phyloP scores from a whole-genome alignment of 2,888 invertebrate species.

The Timema podura region DNA sequence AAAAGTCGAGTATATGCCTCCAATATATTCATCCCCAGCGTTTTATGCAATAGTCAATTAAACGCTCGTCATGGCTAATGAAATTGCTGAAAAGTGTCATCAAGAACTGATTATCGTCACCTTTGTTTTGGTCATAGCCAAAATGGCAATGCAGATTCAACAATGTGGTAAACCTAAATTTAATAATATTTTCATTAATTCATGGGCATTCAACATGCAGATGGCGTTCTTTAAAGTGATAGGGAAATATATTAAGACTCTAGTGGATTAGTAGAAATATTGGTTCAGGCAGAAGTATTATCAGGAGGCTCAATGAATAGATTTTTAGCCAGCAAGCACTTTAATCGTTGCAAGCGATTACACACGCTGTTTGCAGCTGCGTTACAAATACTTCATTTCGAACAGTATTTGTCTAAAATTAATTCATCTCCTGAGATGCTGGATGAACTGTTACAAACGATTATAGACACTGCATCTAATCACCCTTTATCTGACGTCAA shows the following conservation, averaged over 20 bases:
- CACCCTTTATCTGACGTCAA: neutral
- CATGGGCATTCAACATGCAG: neutral
- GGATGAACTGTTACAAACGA: slow-evolving; percentile 4
- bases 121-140: neutral
- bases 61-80: neutral
- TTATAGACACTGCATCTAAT: neutral
- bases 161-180: neutral
- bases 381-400: slow-evolving; percentile 1
- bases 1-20: neutral
- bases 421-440: neutral
- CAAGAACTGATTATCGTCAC: neutral
- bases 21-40: neutral
- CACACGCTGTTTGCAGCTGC: neutral
- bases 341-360: slow-evolving; percentile 6
- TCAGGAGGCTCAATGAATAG: slow-evolving; percentile 1
- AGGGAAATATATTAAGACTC: neutral
- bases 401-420: slow-evolving; percentile 6
- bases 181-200: slow-evolving; percentile 4
- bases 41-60: slow-evolving; percentile 1
- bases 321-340: slow-evolving; percentile 4
- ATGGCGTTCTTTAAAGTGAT: slow-evolving; percentile 1
- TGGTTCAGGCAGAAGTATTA: slow-evolving; percentile 13
- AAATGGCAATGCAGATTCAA: slow-evolving; percentile 2
- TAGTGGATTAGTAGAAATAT: neutral
- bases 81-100: neutral